A percentile compares a stretch with the other conserved stretches of the same genome.
Evolutionary conservation across 2,113 vertebrate genomes (phyloP).

Genomic region (Cettia cetti): DNA sequence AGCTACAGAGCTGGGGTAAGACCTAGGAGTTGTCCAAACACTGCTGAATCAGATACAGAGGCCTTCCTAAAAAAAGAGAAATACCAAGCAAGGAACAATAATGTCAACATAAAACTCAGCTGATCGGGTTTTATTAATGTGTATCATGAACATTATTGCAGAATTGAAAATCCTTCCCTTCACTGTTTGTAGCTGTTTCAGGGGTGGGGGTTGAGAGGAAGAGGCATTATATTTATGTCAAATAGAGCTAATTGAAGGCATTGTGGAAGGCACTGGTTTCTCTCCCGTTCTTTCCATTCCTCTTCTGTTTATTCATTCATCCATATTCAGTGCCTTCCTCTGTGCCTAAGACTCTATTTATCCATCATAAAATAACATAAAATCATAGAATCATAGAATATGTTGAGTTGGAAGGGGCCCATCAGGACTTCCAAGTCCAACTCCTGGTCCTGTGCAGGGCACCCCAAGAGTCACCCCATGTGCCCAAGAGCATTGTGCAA

Average conservation of each 20-base stretch:
- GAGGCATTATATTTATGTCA: neutral
- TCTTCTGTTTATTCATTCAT: neutral
- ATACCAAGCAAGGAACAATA: neutral
- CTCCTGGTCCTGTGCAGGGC: neutral
- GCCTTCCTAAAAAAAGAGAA: neutral
- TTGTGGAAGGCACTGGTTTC: neutral
- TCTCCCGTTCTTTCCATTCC: neutral
- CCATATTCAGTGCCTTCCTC: neutral
- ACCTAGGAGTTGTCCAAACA: neutral
- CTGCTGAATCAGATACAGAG: neutral
- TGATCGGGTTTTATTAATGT: neutral
- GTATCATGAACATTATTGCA: neutral
- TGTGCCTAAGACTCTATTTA: neutral
- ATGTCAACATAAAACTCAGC: neutral
- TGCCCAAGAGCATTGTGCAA: neutral
- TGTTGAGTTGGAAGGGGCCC: neutral
- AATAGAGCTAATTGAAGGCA: neutral
- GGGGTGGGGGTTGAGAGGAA: accelerated
- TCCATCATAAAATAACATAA: neutral
- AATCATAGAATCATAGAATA: neutral
- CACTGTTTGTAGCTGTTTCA: neutral
- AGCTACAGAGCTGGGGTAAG: neutral
- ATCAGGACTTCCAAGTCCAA: neutral
- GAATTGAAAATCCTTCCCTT: neutral
- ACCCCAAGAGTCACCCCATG: neutral